phyloP scores from a whole-genome alignment of 2,888 invertebrate genomes.

The Sphecodes monilicornis region DNA sequence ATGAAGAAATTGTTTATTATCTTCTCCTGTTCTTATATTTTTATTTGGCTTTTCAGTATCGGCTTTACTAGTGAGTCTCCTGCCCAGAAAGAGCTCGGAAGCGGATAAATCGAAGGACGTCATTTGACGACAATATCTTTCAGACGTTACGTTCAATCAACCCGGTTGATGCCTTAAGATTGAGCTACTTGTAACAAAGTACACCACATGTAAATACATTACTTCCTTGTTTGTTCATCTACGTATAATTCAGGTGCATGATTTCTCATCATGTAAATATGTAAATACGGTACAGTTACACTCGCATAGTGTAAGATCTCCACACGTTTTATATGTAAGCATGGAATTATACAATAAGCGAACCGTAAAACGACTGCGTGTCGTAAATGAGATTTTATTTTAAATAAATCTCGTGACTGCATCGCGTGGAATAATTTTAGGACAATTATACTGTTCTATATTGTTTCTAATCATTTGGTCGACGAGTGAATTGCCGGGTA shows the following conservation, averaged over 20 bases:
- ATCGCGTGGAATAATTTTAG: slow-evolving; percentile 20
- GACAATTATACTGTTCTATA: neutral
- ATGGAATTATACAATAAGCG: slow-evolving; percentile 4
- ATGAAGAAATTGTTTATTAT: too few relatives aligned
- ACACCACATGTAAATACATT: slow-evolving; percentile 41
- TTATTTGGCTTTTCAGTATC: slow-evolving; percentile 68
- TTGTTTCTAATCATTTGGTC: slow-evolving; percentile 14
- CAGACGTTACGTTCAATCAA: neutral
- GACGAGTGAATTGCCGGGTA: slow-evolving; percentile 1
- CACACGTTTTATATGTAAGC: slow-evolving; percentile 27
- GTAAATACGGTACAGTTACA: slow-evolving; percentile 40
- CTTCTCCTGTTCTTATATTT: neutral
- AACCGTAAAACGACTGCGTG: slow-evolving; percentile 16
- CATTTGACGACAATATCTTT: slow-evolving; percentile 29
- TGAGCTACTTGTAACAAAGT: slow-evolving; percentile 17
- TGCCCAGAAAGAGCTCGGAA: slow-evolving; percentile 65
- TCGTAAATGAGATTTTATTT: slow-evolving; percentile 37
- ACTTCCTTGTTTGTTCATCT: slow-evolving; percentile 12
- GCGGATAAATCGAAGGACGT: slow-evolving; percentile 50
- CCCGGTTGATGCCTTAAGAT: neutral
- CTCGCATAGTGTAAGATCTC: slow-evolving; percentile 40
- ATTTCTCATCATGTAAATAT: slow-evolving; percentile 66
- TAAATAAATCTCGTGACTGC: slow-evolving; percentile 29
- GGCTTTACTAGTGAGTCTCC: slow-evolving; percentile 71
- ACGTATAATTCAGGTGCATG: slow-evolving; percentile 40